Evolutionary conservation across 2,797 vertebrate species (phyloP), one percentile per base, ranked within the genome.

Genomic region (Garrulus glandarius): DNA sequence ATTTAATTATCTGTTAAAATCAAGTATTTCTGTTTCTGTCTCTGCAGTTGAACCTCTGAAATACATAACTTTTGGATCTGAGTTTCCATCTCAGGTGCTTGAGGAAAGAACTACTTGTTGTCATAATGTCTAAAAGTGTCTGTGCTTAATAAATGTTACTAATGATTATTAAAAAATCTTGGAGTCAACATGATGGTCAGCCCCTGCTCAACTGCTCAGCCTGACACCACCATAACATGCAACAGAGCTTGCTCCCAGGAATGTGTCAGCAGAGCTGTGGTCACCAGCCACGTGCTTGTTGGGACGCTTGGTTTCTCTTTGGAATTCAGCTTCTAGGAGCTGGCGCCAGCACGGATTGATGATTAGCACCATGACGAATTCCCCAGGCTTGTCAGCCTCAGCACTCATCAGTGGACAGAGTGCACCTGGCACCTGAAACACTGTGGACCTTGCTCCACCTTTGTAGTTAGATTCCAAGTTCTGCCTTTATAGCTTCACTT

Each of bases 191-290:
- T 80, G 30, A 37, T 41, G 19, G 46, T 60, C 50, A 81, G 15
- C 9, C 29, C 36, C 29, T 76, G 43, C 24, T 90, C 24, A 24
- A 13, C 49, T 87, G 27, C 60, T 82, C 30, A 71, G 36, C 30
- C 47, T 60, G 39, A 60, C 41, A 24, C 49, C 4, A 7, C 37
- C 2, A 0, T 46, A 55, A 64, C 8, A 22, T 0, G 2, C n/a
- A 60, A 39, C 55, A 64, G 49, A 83, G 22, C 68, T 74, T 59
- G 24, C 68, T 16, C 9, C 32, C 16, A 61, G 65, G 57, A 92
- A 44, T 39, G 65, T 78, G 46, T 87, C 87, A 89, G 64, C 84
- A 92, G 84, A 92, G 44, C 30, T 68, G 30, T 68, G 44, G 83
- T 81, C 67, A 55, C 67, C 53, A 85, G 84, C 82, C 56, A 71